Evolutionary conservation across 2,113 vertebrate genomes (phyloP), one percentile per base, ranked within the genome.

Genomic region (Entelurus aequoreus): DNA sequence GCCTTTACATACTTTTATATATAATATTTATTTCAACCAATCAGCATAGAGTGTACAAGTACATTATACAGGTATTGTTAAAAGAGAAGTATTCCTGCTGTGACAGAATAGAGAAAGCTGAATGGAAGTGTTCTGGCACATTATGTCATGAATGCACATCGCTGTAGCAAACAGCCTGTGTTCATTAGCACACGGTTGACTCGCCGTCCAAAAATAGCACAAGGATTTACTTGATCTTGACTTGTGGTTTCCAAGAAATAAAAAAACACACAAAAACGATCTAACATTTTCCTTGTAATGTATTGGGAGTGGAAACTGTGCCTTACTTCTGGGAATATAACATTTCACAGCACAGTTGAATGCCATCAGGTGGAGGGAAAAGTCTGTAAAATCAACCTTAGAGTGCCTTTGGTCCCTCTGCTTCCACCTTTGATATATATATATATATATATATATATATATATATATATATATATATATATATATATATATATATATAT

Each of bases 161-260:
- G 8, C 11, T 6, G 8, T 28, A 28, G 21, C 5, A 48, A 52
- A 35, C 28, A 40, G 37, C 60, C 54, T 56, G 15, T 48, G 60
- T 53, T 70, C 69, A 73, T 76, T 66, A 59, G 47, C 66, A 74
- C 48, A 19, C 10, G 10, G 4, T 2, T 60, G 58, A 68, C 55
- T 8, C 55, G 52, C 50, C 53, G 38, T 63, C 35, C 49, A 54
- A 50, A 51, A 80, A 70, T 28, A 67, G 21, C 19, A 54, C 36
- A 15, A 72, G 62, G 37, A 77, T 51, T 59, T 44, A 70, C 58
- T 80, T 44, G 66, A 50, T 36, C 46, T 62, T 44, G 63, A 35
- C 51, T 0, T 13, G 64, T 6, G 35, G 21, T 37, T 48, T 64
- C 14, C 55, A 59, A 59, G 63, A 67, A 60, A 59, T 19, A 13